Conservation (phyloP, 2,888 invertebrate genomes). For the Eristalis intricaria region DNA sequence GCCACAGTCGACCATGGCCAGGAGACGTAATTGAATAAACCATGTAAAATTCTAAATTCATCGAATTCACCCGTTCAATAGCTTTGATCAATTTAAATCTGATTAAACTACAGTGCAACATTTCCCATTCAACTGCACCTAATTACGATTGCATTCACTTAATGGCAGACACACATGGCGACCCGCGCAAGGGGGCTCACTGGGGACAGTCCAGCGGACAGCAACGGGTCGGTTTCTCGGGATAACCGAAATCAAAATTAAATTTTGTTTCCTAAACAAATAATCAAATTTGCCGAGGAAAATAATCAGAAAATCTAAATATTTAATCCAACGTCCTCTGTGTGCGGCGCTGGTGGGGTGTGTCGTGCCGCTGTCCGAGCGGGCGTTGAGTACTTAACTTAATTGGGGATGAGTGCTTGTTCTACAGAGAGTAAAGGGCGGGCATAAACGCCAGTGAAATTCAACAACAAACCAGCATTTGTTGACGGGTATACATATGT, state of each 20-base stretch:
- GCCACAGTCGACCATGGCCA: background rate
- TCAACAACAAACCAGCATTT: background rate
- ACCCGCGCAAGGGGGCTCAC: background rate
- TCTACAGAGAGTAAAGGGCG: background rate
- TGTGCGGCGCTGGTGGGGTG: background rate
- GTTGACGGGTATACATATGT: background rate
- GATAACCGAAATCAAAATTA: constrained; percentile 29
- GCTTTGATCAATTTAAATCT: constrained; percentile 44
- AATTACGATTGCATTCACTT: constrained; percentile 22
- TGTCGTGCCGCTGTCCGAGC: background rate
- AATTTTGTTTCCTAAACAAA: constrained; percentile 35
- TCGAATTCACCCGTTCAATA: constrained; percentile 13
- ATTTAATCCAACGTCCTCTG: constrained; percentile 19
- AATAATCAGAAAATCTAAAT: constrained; percentile 41
- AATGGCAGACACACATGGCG: constrained; percentile 6
- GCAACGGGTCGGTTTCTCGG: background rate
- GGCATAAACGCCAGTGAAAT: background rate
- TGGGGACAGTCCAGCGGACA: background rate
- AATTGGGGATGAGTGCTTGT: background rate
- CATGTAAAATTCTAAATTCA: constrained; percentile 27
- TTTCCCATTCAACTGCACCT: constrained; percentile 24
- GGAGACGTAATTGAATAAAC: constrained; percentile 22
- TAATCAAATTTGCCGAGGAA: constrained; percentile 27
- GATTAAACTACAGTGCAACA: constrained; percentile 23
- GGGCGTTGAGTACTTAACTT: background rate